Evolutionary conservation across 2,113 vertebrate genomes (phyloP).

Genomic region (Neoarius graeffei): DNA sequence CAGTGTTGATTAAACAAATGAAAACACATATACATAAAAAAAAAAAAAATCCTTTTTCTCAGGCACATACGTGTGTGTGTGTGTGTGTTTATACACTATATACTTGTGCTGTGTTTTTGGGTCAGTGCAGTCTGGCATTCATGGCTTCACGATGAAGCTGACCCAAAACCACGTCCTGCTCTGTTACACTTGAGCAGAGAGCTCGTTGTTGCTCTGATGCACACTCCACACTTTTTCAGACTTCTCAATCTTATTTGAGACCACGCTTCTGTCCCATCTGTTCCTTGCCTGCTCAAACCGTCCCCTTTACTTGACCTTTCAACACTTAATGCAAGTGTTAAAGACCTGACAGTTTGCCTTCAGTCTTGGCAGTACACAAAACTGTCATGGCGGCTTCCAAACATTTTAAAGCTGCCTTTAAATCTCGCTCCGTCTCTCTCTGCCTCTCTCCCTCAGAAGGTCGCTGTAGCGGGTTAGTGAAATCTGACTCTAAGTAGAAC

Average conservation of each 20-base stretch:
- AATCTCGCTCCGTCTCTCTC: slow-evolving; percentile 8
- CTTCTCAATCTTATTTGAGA: background rate
- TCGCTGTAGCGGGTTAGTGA: slow-evolving; percentile 43
- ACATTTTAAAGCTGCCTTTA: slow-evolving; percentile 22
- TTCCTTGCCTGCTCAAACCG: background rate
- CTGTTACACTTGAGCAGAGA: slow-evolving; percentile 37
- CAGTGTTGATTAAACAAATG: background rate
- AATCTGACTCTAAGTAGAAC: slow-evolving; percentile 56
- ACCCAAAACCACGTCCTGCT: slow-evolving; percentile 26
- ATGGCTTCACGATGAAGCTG: slow-evolving; percentile 17
- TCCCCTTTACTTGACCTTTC: slow-evolving; percentile 15
- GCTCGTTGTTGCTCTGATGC: slow-evolving; percentile 10
- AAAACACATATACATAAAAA: background rate
- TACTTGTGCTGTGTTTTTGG: slow-evolving; percentile 7
- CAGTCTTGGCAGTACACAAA: slow-evolving; percentile 14
- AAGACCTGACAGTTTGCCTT: slow-evolving; percentile 37
- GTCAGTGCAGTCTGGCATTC: slow-evolving; percentile 40
- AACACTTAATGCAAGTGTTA: slow-evolving; percentile 39
- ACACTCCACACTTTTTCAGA: slow-evolving; percentile 17
- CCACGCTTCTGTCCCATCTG: background rate
- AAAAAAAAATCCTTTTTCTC: background rate
- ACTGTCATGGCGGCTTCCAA: slow-evolving; percentile 33
- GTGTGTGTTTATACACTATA: slow-evolving; percentile 3
- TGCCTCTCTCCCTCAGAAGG: slow-evolving; percentile 29
- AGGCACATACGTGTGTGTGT: background rate